Evolutionary conservation across 2,888 invertebrate species (phyloP).

Genomic region (Metallyticus violacea): DNA sequence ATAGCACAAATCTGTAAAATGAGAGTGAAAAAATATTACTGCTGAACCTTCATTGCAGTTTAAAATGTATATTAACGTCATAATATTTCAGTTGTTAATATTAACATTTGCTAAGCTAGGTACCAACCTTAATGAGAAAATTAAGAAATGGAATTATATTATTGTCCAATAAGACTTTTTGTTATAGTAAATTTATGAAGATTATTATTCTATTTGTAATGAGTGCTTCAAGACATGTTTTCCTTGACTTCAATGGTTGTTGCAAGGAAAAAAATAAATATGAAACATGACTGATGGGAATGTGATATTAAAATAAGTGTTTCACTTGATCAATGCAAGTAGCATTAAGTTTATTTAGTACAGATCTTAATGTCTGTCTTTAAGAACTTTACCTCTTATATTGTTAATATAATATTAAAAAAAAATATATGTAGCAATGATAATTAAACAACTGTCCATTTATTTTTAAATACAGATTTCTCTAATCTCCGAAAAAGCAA

Average conservation of each 20-base stretch:
- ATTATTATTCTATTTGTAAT: not conserved
- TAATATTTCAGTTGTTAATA: not conserved
- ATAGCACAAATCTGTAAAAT: not conserved
- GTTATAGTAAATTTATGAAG: not conserved
- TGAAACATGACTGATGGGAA: not conserved
- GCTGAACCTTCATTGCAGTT: no score
- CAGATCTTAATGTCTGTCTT: no score
- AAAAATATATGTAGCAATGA: no score
- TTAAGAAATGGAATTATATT: not conserved
- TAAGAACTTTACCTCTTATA: no score
- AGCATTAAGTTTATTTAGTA: not conserved
- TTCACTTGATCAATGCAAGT: not conserved
- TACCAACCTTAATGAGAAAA: not conserved
- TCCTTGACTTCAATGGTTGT: not conserved
- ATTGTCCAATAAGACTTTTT: no score
- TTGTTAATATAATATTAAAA: no score
- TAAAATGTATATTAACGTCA: not conserved
- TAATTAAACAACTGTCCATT: no score
- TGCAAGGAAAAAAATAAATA: not conserved
- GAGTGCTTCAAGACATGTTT: not conserved
- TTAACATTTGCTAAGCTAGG: not conserved
- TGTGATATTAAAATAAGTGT: not conserved
- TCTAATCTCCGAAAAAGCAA: no score
- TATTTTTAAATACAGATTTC: no score
- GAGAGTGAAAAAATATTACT: no score